Conservation (phyloP, 2,888 invertebrate genomes). For the Candidula unifasciata region DNA sequence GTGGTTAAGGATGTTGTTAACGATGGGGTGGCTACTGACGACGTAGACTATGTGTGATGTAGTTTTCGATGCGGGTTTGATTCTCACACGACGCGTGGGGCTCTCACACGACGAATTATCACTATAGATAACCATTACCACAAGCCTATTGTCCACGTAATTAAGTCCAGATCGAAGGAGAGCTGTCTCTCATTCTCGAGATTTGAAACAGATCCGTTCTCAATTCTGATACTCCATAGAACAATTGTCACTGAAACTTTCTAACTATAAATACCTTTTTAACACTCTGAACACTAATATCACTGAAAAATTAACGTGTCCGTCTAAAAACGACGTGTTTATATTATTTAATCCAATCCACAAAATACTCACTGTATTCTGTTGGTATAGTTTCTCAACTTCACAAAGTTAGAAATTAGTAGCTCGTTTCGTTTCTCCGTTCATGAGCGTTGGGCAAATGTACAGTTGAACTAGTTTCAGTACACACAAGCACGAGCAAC, state of each 20-base stretch:
- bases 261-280: too few relatives aligned
- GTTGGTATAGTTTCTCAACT: too few relatives aligned
- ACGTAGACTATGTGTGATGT: neutral
- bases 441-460: too few relatives aligned
- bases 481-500: slow-evolving; percentile 8
- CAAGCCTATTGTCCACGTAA: neutral
- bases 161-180: neutral
- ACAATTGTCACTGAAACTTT: neutral
- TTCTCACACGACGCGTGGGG: slow-evolving; percentile 34
- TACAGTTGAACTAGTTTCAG: too few relatives aligned
- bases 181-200: neutral
- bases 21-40: slow-evolving; percentile 38
- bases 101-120: slow-evolving; percentile 33
- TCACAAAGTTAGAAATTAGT: too few relatives aligned
- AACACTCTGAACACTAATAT: too few relatives aligned
- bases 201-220: neutral
- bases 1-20: slow-evolving; percentile 23
- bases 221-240: slow-evolving; percentile 28
- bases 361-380: too few relatives aligned
- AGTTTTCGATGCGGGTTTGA: slow-evolving; percentile 17
- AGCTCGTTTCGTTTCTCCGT: too few relatives aligned
- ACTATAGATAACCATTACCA: slow-evolving; percentile 44
- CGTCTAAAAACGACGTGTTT: too few relatives aligned
- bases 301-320: too few relatives aligned
- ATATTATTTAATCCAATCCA: too few relatives aligned